phyloP scores from a whole-genome alignment of 2,113 vertebrate species.

The Fulmarus glacialis region DNA sequence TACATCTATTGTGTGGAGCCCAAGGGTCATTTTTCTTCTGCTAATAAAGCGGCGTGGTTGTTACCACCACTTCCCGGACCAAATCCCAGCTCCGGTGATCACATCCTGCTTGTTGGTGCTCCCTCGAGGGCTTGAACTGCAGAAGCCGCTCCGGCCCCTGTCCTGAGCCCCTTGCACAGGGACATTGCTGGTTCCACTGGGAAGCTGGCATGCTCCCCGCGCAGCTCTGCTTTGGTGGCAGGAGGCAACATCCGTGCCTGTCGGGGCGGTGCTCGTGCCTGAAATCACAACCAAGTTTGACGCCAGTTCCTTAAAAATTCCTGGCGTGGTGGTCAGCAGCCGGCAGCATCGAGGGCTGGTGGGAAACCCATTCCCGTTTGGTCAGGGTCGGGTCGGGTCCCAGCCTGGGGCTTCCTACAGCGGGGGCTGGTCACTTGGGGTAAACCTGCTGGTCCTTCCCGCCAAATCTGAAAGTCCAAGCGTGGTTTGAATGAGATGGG shows the following conservation, averaged over 20 bases:
- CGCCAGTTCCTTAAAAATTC: background rate
- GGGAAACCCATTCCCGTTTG: background rate
- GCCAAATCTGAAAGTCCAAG: background rate
- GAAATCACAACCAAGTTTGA: background rate
- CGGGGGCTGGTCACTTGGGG: background rate
- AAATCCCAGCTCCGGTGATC: background rate
- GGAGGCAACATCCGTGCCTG: accelerated
- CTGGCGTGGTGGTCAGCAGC: background rate
- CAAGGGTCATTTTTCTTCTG: background rate
- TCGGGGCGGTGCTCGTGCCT: background rate
- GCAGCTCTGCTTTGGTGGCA: background rate
- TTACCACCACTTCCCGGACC: background rate
- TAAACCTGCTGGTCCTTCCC: background rate
- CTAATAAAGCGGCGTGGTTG: background rate
- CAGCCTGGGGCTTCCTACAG: background rate
- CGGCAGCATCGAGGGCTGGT: background rate
- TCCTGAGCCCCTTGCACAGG: background rate
- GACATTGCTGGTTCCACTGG: background rate
- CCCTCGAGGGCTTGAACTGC: background rate
- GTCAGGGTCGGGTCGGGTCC: background rate
- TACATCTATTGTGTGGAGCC: background rate
- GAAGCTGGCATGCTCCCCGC: accelerated
- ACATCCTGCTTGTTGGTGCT: background rate
- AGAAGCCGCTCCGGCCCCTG: background rate
- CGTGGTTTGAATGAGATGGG: background rate